phyloP scores from a whole-genome alignment of 2,113 vertebrate species.

The Solea solea region DNA sequence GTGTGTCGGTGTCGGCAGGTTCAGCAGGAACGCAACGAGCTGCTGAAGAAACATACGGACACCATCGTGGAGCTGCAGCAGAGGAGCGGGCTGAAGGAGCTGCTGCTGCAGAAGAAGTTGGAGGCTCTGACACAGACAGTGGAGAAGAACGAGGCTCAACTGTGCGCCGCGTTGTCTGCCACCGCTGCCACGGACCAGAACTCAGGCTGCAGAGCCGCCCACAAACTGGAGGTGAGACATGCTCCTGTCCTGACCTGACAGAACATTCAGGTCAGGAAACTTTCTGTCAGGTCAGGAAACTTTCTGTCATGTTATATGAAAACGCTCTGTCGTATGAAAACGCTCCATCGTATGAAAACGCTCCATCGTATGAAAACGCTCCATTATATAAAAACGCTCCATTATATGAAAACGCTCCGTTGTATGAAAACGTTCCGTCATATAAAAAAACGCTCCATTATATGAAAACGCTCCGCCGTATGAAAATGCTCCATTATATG shows the following conservation, averaged over 20 bases:
- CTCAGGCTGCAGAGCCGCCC: constrained; percentile 62
- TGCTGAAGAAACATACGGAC: constrained; percentile 86
- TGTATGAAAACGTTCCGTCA: not conserved
- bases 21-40: constrained; percentile 88
- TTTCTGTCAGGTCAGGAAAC: not conserved
- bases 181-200: constrained; percentile 78
- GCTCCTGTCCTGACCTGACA: not conserved
- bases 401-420: too few relatives aligned
- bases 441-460: too few relatives aligned
- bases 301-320: not conserved
- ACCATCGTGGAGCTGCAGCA: constrained; percentile 89
- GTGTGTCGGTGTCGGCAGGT: constrained; percentile 76
- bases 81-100: constrained; percentile 86
- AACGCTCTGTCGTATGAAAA: too few relatives aligned
- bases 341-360: too few relatives aligned
- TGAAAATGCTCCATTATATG: not conserved
- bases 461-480: too few relatives aligned
- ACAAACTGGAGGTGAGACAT: constrained; percentile 84
- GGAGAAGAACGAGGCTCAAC: constrained; percentile 88
- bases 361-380: too few relatives aligned
- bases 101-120: constrained; percentile 88
- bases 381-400: too few relatives aligned
- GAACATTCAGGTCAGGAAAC: not conserved
- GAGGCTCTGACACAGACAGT: constrained; percentile 62
- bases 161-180: constrained; percentile 80